phyloP scores from a whole-genome alignment of 2,797 vertebrate genomes.

The Platalea minor region DNA sequence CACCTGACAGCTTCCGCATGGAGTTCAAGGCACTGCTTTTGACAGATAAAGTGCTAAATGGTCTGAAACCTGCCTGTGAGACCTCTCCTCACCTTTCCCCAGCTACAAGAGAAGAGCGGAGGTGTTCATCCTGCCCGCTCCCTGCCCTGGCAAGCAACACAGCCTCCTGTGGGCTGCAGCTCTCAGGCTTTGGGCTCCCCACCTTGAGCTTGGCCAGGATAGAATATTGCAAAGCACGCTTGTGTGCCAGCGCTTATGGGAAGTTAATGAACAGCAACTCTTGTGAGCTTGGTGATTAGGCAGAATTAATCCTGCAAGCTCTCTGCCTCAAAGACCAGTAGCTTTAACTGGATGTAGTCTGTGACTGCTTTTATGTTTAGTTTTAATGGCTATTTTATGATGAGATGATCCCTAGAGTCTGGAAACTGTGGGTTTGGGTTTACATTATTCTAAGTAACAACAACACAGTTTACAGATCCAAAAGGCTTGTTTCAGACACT shows the following conservation, averaged over 20 bases:
- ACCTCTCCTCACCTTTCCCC: too few species aligned
- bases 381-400: neutral
- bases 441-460: neutral
- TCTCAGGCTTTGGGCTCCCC: neutral
- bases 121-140: neutral
- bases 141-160: too few species aligned
- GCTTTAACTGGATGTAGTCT: neutral
- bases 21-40: neutral
- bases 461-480: neutral
- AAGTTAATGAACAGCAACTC: rapidly evolving
- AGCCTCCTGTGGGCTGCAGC: too few species aligned
- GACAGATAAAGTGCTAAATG: neutral
- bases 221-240: rapidly evolving
- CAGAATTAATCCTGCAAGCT: neutral
- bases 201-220: neutral
- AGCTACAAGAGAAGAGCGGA: rapidly evolving
- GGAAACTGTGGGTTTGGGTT: neutral
- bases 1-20: rapidly evolving
- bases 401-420: neutral
- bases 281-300: neutral
- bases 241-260: rapidly evolving
- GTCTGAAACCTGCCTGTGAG: rapidly evolving
- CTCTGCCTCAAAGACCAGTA: neutral
- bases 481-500: neutral
- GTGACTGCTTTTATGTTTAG: neutral